Conservation (phyloP, 2,113 vertebrate genomes). For the Larimichthys polyactis region DNA sequence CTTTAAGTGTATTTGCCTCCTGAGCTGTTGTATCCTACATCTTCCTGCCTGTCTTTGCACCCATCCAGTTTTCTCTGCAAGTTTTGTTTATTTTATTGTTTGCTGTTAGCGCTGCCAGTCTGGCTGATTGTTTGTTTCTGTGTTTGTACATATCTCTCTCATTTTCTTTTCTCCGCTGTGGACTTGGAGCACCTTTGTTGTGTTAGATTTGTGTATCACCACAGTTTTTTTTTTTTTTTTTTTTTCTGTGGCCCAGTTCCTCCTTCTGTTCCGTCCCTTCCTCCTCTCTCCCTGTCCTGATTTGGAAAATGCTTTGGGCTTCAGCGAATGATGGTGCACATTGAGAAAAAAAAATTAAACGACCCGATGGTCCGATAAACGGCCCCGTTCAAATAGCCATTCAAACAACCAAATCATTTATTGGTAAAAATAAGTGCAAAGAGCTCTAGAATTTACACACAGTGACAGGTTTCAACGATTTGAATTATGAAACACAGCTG, state of each 20-base stretch:
- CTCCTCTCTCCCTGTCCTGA: constrained; percentile 75
- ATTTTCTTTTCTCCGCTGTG: constrained; percentile 50
- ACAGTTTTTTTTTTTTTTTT: constrained; percentile 19
- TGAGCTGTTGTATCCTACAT: constrained; percentile 49
- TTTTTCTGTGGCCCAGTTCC: constrained; percentile 64
- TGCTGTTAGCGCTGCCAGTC: constrained; percentile 43
- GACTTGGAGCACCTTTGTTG: constrained; percentile 51
- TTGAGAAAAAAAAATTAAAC: constrained; percentile 27
- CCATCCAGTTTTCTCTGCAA: constrained; percentile 59
- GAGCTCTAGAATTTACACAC: not conserved
- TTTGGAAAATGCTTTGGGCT: constrained; percentile 82
- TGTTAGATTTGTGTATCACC: constrained; percentile 59
- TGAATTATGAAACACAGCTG: constrained; percentile 38
- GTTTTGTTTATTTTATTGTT: constrained; percentile 49
- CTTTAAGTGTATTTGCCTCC: constrained; percentile 49
- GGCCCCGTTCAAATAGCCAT: constrained; percentile 5
- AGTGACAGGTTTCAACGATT: constrained; percentile 30
- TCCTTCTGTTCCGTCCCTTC: constrained; percentile 74
- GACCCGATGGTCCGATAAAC: constrained; percentile 27
- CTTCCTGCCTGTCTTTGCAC: constrained; percentile 67
- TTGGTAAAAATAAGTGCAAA: constrained; percentile 24
- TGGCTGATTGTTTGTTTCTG: constrained; percentile 45
- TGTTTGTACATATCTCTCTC: constrained; percentile 58
- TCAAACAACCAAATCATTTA: constrained; percentile 6
- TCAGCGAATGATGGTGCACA: constrained; percentile 71